These are phyloP conservation scores for Flabesymbios commensalis DNA, from an alignment of 2,888 invertebrate species.

Conservation along the genomic window DNA sequence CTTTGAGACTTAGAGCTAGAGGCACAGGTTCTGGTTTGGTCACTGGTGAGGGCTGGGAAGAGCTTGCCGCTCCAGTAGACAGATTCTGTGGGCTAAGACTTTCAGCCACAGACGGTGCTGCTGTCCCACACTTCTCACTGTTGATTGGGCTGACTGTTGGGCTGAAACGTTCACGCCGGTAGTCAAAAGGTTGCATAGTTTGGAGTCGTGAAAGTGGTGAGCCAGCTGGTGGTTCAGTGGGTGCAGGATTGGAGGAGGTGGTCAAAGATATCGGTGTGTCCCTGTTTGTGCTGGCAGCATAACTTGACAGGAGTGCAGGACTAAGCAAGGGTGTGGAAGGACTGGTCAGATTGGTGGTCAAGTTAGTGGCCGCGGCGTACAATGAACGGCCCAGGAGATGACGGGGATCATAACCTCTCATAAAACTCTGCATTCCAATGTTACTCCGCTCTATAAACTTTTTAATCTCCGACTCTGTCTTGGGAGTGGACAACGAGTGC, in stretches of 20 bases:
- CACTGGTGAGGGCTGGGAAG: conserved; percentile 6
- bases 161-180: conserved; percentile 64
- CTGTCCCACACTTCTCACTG: conserved; percentile 14
- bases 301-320: conserved; percentile 10
- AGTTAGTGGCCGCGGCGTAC: conserved; percentile 12
- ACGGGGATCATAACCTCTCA: conserved; percentile 51
- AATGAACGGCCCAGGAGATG: conserved; percentile 44
- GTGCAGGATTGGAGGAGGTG: too few species aligned
- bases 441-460: conserved; percentile 62
- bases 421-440: conserved; percentile 52
- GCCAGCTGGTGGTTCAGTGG: neutral
- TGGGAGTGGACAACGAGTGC: neutral
- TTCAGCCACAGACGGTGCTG: neutral
- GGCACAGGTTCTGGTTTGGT: neutral
- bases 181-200: conserved; percentile 95
- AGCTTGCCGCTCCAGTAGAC: conserved; percentile 3
- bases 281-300: neutral
- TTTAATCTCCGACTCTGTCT: conserved; percentile 22
- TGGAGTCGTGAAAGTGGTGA: conserved; percentile 87
- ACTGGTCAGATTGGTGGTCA: neutral
- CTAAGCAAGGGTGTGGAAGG: conserved; percentile 10
- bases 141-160: conserved; percentile 15
- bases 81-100: conserved; percentile 24
- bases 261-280: neutral
- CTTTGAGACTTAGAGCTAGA: neutral